These are phyloP conservation scores for Oreochromis tanganicae DNA, from an alignment of 2,113 vertebrate species.

Conservation along the genomic window DNA sequence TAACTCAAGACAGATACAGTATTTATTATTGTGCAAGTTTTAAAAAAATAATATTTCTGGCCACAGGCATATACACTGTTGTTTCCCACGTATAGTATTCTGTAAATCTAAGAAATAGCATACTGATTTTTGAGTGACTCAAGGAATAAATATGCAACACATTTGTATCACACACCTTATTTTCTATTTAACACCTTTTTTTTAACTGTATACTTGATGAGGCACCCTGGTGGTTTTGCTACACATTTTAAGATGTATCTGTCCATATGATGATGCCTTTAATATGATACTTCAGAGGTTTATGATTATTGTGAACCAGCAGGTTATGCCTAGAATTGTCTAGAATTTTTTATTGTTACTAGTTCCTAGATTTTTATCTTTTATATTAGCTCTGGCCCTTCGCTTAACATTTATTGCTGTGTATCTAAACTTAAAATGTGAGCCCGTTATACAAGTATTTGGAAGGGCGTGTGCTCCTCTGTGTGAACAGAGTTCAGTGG, in stretches of 20 bases:
- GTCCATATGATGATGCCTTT: background rate
- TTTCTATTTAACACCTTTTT: background rate
- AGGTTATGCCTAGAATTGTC: background rate
- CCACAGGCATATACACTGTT: background rate
- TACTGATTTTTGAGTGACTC: background rate
- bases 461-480: constrained; percentile 17
- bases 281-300: background rate
- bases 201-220: background rate
- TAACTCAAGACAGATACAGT: background rate
- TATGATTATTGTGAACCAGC: background rate
- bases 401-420: background rate
- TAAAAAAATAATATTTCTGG: background rate
- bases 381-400: background rate
- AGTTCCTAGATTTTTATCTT: background rate
- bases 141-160: background rate
- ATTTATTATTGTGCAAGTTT: background rate
- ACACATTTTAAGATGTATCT: background rate
- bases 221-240: background rate
- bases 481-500: background rate
- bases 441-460: background rate
- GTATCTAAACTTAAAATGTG: background rate
- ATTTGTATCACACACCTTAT: background rate
- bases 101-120: background rate
- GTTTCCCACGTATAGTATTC: background rate
- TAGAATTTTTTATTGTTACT: background rate